These are phyloP conservation scores for Hirtodrosophila histrioides DNA, from an alignment of 2,888 invertebrate species.

Conservation along the genomic window DNA sequence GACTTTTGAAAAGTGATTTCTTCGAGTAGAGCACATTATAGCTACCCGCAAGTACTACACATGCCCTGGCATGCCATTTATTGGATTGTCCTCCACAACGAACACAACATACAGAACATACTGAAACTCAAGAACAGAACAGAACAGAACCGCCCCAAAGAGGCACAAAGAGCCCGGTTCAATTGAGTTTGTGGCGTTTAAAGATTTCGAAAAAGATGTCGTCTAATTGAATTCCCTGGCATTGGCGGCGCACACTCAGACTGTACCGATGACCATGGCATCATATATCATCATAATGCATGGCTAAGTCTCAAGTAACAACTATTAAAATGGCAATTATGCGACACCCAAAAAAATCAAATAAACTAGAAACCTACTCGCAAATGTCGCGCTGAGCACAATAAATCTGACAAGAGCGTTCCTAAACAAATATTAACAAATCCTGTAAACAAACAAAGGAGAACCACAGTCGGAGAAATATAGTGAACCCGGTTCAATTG, in stretches of 20 bases:
- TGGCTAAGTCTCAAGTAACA: conserved; percentile 49
- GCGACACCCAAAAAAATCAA: conserved; percentile 30
- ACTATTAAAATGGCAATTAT: conserved; percentile 72
- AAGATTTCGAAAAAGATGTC: conserved; percentile 21
- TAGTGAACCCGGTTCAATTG: conserved; percentile 21
- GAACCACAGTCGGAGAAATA: conserved; percentile 7
- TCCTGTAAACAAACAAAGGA: conserved; percentile 49
- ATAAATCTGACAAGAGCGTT: conserved; percentile 53
- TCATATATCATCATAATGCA: conserved; percentile 3
- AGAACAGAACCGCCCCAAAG: conserved; percentile 26
- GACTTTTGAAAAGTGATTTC: conserved; percentile 79
- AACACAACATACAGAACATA: conserved; percentile 10
- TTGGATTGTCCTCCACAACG: conserved; percentile 64
- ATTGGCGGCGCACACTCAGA: conserved; percentile 9
- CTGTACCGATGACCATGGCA: conserved; percentile 15
- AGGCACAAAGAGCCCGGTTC: conserved; percentile 35
- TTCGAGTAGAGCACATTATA: conserved; percentile 77
- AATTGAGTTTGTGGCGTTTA: conserved; percentile 47
- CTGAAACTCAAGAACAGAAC: conserved; percentile 1
- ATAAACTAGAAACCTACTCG: conserved; percentile 9
- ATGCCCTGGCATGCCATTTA: conserved; percentile 66
- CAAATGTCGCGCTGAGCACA: background rate
- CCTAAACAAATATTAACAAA: conserved; percentile 77
- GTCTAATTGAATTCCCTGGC: conserved; percentile 48
- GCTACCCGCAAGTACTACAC: conserved; percentile 56